Conservation (phyloP, 2,797 vertebrate genomes). For the Gymnodraco acuticeps region DNA sequence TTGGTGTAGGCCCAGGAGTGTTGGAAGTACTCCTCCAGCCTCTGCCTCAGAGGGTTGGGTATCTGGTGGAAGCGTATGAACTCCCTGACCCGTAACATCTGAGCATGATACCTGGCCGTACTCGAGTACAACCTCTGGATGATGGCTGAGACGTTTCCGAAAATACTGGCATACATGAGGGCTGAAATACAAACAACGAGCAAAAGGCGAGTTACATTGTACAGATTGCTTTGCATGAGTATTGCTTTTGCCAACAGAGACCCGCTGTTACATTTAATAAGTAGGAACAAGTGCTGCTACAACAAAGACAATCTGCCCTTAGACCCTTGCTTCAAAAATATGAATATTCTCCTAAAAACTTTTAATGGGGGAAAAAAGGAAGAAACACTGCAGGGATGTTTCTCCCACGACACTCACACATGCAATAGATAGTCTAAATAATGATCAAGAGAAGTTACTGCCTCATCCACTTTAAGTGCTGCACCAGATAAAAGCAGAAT, state of each 20-base stretch:
- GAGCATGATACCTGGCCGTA: slow-evolving; percentile 97
- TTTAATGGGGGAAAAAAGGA: neutral
- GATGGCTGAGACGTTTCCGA: slow-evolving; percentile 99
- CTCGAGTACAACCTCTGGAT: slow-evolving; percentile 98
- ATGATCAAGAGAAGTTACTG: neutral
- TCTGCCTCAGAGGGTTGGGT: slow-evolving; percentile 95
- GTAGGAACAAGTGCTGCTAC: slow-evolving; percentile 7
- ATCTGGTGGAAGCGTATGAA: slow-evolving; percentile 99
- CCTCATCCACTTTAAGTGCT: slow-evolving; percentile 2
- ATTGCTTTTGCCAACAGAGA: slow-evolving; percentile 1
- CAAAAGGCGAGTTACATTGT: slow-evolving; percentile 5
- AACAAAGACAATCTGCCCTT: slow-evolving; percentile 3
- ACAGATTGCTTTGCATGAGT: slow-evolving; percentile 14
- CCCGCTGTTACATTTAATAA: neutral
- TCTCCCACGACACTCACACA: neutral
- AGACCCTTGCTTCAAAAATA: neutral
- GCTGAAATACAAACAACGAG: slow-evolving; percentile 84
- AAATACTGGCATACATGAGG: slow-evolving; percentile 99
- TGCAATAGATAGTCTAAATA: neutral
- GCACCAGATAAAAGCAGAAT: neutral
- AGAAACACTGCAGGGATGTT: neutral
- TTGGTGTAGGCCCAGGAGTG: slow-evolving; percentile 99
- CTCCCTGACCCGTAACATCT: slow-evolving; percentile 98
- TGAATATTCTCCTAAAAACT: neutral
- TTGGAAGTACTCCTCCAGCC: slow-evolving; percentile 98